These are phyloP conservation scores for Paralichthys olivaceus DNA, from an alignment of 2,113 vertebrate genomes.

Conservation along the genomic window DNA sequence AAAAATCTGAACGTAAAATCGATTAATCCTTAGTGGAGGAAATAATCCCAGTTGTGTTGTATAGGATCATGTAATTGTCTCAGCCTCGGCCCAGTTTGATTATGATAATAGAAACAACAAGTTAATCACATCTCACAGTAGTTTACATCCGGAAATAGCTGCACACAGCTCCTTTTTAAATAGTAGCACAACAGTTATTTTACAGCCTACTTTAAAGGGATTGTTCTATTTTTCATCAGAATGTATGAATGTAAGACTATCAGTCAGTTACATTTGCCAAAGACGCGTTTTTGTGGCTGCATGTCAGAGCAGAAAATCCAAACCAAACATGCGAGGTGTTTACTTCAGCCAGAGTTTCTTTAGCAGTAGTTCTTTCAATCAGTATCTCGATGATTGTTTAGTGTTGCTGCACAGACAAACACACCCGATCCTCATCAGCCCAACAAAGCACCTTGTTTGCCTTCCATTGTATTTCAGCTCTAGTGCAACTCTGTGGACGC, in stretches of 20 bases:
- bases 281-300: conserved; percentile 50
- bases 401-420: conserved; percentile 14
- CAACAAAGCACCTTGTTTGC: conserved; percentile 58
- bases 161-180: conserved; percentile 45
- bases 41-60: not conserved
- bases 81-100: not conserved
- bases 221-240: conserved; percentile 35
- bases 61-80: not conserved
- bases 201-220: conserved; percentile 44
- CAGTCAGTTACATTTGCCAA: conserved; percentile 66
- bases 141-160: conserved; percentile 24
- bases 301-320: conserved; percentile 12
- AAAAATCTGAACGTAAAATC: no score
- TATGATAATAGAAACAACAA: not conserved
- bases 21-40: no score
- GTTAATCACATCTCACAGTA: not conserved
- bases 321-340: conserved; percentile 25
- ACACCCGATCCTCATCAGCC: conserved; percentile 19
- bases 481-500: conserved; percentile 6
- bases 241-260: conserved; percentile 62
- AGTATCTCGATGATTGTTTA: not conserved
- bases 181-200: conserved; percentile 55
- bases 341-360: conserved; percentile 17
- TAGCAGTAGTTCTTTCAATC: conserved; percentile 6
- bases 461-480: conserved; percentile 50